Conservation (phyloP, 2,797 vertebrate genomes). For the Mus spretus region DNA sequence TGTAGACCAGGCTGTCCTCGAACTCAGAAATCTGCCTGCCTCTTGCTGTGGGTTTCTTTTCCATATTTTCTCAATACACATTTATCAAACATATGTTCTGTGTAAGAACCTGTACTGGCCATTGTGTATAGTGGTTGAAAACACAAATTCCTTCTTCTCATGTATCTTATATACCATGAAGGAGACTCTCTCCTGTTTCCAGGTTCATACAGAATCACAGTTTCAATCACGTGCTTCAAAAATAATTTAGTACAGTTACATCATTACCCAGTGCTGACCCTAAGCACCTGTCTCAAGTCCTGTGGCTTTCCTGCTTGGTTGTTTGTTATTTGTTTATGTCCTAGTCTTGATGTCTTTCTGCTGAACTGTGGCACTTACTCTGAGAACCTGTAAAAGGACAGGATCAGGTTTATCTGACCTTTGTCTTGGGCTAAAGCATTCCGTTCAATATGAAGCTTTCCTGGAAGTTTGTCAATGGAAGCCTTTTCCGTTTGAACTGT, state of each 20-base stretch:
- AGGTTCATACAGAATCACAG: constrained; percentile 61
- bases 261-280: constrained; percentile 63
- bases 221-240: constrained; percentile 42
- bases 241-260: constrained; percentile 27
- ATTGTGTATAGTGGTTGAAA: neutral
- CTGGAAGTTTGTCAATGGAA: constrained; percentile 33
- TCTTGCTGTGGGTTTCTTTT: neutral
- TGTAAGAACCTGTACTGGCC: neutral
- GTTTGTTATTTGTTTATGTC: neutral
- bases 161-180: constrained; percentile 14
- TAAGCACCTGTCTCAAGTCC: constrained; percentile 58
- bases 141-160: neutral
- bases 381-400: neutral
- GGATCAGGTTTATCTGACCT: neutral
- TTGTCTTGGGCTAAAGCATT: neutral
- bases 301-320: neutral
- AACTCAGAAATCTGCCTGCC: no score
- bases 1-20: no score
- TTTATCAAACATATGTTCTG: neutral
- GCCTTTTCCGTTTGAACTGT: neutral
- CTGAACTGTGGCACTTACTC: neutral
- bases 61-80: neutral
- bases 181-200: constrained; percentile 34
- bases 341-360: neutral
- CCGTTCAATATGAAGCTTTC: constrained; percentile 31